Evolutionary conservation across 2,797 vertebrate genomes (phyloP).

Genomic region (Notolepis coatsorum): DNA sequence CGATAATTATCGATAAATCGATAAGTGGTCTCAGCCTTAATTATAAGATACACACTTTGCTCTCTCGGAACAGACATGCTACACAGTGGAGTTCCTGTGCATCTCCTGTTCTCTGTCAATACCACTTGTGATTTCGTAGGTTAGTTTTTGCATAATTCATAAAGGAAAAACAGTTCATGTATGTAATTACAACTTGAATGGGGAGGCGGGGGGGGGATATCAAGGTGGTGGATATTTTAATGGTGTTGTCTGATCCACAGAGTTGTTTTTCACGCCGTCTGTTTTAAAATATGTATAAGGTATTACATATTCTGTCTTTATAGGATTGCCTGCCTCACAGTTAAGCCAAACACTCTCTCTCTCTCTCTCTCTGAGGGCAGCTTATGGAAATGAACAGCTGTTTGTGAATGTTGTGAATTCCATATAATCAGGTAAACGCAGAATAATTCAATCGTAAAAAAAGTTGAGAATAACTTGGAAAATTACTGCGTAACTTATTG

Average conservation of each 20-base stretch:
- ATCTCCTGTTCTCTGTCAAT: constrained; percentile 30
- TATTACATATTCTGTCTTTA: constrained; percentile 16
- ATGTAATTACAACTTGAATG: constrained; percentile 24
- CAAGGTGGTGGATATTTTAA: constrained; percentile 3
- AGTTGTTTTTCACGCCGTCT: constrained; percentile 13
- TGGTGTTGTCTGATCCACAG: constrained; percentile 37
- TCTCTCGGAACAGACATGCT: constrained; percentile 20
- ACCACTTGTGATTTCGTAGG: constrained; percentile 32
- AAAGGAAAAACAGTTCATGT: constrained; percentile 6
- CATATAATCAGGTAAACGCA: constrained; percentile 23
- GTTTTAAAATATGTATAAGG: constrained; percentile 22
- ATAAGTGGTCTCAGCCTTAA: too few species aligned
- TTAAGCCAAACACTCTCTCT: constrained; percentile 37
- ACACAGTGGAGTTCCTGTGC: constrained; percentile 39
- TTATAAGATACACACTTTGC: constrained; percentile 8
- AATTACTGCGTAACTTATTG: constrained; percentile 21
- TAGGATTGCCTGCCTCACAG: constrained; percentile 4
- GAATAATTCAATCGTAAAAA: constrained; percentile 30
- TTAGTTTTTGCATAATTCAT: constrained; percentile 35
- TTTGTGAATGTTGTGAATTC: constrained; percentile 42
- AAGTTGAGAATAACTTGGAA: constrained; percentile 19
- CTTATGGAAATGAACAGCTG: constrained; percentile 48
- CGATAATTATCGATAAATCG: too few species aligned
- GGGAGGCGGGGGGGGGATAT: neutral
- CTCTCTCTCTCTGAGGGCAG: constrained; percentile 26